phyloP scores from a whole-genome alignment of 2,797 vertebrate species.

The Eulemur coronatus region DNA sequence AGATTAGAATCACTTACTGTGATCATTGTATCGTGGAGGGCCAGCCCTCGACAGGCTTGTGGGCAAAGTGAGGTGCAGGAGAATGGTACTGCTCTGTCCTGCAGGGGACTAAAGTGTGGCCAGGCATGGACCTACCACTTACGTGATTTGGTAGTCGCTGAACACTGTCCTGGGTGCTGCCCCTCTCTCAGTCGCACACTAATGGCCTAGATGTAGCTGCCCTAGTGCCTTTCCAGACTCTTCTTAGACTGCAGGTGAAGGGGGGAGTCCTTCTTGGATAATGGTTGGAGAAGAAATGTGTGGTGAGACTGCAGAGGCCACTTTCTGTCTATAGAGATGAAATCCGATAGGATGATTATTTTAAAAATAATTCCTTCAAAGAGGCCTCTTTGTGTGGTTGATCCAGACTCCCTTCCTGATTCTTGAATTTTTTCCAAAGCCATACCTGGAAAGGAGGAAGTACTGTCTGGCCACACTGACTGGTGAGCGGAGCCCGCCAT shows the following conservation, averaged over 20 bases:
- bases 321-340: background rate
- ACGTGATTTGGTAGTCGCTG: background rate
- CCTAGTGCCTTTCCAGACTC: background rate
- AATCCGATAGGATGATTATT: background rate
- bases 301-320: background rate
- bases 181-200: background rate
- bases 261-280: background rate
- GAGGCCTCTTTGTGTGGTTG: background rate
- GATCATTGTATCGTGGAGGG: background rate
- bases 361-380: background rate
- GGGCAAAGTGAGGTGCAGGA: background rate
- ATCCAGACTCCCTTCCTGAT: background rate
- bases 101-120: background rate
- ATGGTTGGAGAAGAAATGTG: background rate
- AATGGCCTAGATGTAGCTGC: background rate
- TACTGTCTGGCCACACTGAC: background rate
- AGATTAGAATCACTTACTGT: background rate
- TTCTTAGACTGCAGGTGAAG: background rate
- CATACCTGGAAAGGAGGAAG: background rate
- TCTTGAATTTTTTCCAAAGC: background rate
- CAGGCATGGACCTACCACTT: rapidly evolving
- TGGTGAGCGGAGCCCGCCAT: rapidly evolving
- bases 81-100: background rate
- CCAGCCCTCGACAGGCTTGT: background rate
- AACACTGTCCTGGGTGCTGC: background rate